Evolutionary conservation across 2,797 vertebrate genomes (phyloP).

Genomic region (Premnoplex brunnescens): DNA sequence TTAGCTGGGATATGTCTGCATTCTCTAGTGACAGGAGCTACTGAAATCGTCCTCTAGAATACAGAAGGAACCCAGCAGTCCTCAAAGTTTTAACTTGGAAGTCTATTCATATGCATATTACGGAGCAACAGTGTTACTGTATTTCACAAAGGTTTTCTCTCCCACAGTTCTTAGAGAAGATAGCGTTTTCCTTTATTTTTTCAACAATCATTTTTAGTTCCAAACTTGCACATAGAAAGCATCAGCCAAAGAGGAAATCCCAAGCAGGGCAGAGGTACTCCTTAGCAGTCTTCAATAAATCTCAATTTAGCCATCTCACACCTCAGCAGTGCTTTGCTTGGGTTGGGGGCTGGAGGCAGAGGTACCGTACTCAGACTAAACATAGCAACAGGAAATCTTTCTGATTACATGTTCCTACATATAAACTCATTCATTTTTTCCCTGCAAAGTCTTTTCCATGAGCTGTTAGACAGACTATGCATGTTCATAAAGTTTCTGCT

Average conservation of each 20-base stretch:
- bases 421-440: not conserved
- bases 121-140: not conserved
- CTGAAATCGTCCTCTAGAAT: not conserved
- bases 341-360: not conserved
- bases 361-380: not conserved
- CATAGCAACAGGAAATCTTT: not conserved
- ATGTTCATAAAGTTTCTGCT: conserved; percentile 35
- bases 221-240: not conserved
- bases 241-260: not conserved
- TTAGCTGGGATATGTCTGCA: not conserved
- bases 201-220: not conserved
- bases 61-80: not conserved
- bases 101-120: not conserved
- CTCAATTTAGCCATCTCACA: not conserved
- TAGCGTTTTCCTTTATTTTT: not conserved
- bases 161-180: not conserved
- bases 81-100: not conserved
- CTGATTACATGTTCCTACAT: not conserved
- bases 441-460: conserved; percentile 63
- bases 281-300: not conserved
- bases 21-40: not conserved
- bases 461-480: not conserved
- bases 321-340: not conserved
- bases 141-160: not conserved
- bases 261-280: not conserved